Conservation (phyloP, 2,797 vertebrate genomes). For the Bucorvus abyssinicus region DNA sequence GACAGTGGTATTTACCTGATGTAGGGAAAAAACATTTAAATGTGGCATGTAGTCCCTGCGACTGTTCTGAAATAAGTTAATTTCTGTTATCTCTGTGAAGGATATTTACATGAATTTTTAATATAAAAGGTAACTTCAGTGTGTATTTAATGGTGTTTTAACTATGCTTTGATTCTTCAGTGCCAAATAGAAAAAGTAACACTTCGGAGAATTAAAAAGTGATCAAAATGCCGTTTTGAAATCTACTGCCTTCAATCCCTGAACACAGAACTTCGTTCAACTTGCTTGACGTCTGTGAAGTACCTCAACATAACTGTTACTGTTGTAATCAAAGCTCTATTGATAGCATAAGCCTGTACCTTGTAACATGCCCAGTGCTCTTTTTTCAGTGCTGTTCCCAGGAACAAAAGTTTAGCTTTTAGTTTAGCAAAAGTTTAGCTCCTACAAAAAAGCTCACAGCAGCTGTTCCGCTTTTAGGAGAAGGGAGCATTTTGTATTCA, state of each 20-base stretch:
- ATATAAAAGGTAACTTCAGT: neutral
- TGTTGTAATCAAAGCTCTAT: neutral
- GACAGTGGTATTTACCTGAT: constrained; percentile 95
- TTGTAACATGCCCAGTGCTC: rapidly evolving
- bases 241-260: neutral
- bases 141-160: neutral
- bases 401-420: neutral
- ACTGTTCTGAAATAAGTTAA: neutral
- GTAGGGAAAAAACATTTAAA: neutral
- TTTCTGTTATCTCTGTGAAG: neutral
- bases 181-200: neutral
- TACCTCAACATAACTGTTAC: neutral
- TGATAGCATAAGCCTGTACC: neutral
- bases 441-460: neutral
- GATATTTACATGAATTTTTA: neutral
- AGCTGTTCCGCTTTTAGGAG: neutral
- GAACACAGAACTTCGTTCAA: neutral
- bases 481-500: constrained; percentile 17
- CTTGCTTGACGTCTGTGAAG: neutral
- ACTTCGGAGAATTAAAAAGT: neutral
- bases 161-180: neutral
- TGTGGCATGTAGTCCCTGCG: neutral
- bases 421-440: neutral
- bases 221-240: neutral
- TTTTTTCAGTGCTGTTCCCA: neutral